Evolutionary conservation across 2,113 vertebrate genomes (phyloP).

Genomic region (Pseudolaguvia tuberculata): DNA sequence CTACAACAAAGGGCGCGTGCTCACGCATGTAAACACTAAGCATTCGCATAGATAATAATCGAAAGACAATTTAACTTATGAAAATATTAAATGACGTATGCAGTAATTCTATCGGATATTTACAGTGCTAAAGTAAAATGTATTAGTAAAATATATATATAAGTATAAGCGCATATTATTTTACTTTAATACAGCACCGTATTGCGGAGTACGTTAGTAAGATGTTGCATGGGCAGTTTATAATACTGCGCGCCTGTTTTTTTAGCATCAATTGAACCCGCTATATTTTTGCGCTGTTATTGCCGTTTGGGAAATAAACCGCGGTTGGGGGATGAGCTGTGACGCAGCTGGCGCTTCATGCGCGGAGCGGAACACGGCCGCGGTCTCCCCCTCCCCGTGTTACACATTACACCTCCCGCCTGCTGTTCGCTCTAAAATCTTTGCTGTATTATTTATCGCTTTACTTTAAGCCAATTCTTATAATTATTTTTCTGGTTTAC

Average conservation of each 20-base stretch:
- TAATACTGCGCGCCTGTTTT: neutral
- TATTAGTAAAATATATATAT: too few relatives aligned
- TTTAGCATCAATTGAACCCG: too few relatives aligned
- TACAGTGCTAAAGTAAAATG: too few relatives aligned
- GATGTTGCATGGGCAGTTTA: neutral
- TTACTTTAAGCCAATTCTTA: neutral
- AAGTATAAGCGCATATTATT: neutral
- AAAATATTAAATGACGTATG: too few relatives aligned
- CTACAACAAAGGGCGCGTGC: slow-evolving; percentile 61
- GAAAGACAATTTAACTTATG: too few relatives aligned
- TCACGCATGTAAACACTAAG: slow-evolving; percentile 16
- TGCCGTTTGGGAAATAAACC: neutral
- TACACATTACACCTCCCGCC: neutral
- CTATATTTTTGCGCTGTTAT: neutral
- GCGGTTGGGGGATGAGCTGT: neutral
- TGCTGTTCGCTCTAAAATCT: too few relatives aligned
- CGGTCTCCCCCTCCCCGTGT: neutral
- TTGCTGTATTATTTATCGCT: too few relatives aligned
- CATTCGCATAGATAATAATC: too few relatives aligned
- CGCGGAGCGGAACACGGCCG: neutral
- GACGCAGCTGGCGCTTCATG: neutral
- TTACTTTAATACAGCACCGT: neutral
- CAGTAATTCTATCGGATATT: too few relatives aligned
- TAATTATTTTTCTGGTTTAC: neutral
- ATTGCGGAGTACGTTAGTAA: neutral